A percentile compares a stretch with the other conserved stretches of the same genome.
Conservation (phyloP, 23 tunicate genomes). For the Halocynthia aurantium region DNA sequence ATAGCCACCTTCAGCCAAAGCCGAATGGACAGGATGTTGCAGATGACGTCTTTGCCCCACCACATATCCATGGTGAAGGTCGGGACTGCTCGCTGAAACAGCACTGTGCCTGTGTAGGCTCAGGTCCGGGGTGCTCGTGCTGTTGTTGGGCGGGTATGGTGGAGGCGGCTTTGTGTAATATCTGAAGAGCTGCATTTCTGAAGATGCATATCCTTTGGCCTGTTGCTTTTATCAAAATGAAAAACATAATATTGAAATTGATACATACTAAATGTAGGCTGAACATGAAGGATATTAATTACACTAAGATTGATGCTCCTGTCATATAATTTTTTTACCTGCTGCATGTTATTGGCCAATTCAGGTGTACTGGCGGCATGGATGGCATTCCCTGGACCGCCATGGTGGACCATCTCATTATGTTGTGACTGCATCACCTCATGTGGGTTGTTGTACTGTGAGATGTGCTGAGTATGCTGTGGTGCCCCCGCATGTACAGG, state of each 20-base stretch:
- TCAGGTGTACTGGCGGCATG: slow-evolving; percentile 81
- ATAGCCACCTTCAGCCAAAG: not conserved
- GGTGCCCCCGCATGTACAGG: slow-evolving; percentile 34
- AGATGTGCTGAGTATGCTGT: not conserved
- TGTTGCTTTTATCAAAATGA: not conserved
- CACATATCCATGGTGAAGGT: slow-evolving; percentile 42
- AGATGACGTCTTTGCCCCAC: slow-evolving; percentile 9
- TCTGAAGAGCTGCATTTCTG: slow-evolving; percentile 71
- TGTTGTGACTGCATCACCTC: slow-evolving; percentile 11
- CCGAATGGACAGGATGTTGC: slow-evolving; percentile 10
- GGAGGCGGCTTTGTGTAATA: slow-evolving; percentile 55
- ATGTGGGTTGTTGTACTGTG: slow-evolving; percentile 6
- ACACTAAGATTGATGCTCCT: too few relatives aligned
- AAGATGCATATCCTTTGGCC: slow-evolving; percentile 42
- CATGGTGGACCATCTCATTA: not conserved
- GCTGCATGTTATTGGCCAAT: slow-evolving; percentile 39
- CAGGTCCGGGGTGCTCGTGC: slow-evolving; percentile 88
- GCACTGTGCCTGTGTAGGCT: slow-evolving; percentile 46
- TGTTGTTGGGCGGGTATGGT: slow-evolving; percentile 28
- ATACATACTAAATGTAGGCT: too few relatives aligned
- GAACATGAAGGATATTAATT: too few relatives aligned
- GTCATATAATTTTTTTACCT: not conserved
- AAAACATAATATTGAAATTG: too few relatives aligned
- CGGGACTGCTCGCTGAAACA: slow-evolving; percentile 83
- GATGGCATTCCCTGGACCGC: slow-evolving; percentile 25